Evolutionary conservation across 2,888 invertebrate genomes (phyloP).

Genomic region (Meliscaeva auricollis): DNA sequence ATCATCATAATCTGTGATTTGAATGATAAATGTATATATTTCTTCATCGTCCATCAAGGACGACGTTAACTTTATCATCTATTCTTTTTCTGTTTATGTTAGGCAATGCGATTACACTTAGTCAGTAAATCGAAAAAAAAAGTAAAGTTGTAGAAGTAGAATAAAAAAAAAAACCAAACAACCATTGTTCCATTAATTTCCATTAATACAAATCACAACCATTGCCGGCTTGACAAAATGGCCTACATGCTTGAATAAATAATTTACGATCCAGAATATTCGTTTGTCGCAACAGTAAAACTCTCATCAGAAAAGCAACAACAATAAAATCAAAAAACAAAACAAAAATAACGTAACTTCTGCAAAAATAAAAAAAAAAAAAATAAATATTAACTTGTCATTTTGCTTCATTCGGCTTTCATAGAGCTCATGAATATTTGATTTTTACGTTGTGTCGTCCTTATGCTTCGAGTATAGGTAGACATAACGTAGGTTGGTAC

Average conservation of each 20-base stretch:
- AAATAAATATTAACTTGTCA: conserved; percentile 75
- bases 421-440: conserved; percentile 72
- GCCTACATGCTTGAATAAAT: conserved; percentile 63
- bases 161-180: conserved; percentile 11
- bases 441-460: conserved; percentile 56
- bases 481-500: no score
- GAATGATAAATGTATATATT: conserved; percentile 22
- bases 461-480: conserved; percentile 4
- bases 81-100: no score
- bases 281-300: conserved; percentile 47
- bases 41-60: no score
- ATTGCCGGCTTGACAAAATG: conserved; percentile 18
- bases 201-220: conserved; percentile 64
- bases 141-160: neutral
- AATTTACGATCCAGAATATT: conserved; percentile 51
- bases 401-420: conserved; percentile 72
- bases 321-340: neutral
- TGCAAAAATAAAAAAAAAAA: neutral
- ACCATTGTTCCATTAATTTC: conserved; percentile 37
- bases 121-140: neutral
- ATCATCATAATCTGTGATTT: conserved; percentile 19
- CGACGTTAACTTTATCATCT: no score
- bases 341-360: neutral
- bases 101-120: neutral
- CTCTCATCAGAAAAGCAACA: conserved; percentile 17